Base-by-base conservation (phyloP, 2,113 vertebrate genomes). In the Perca schrenkii region DNA sequence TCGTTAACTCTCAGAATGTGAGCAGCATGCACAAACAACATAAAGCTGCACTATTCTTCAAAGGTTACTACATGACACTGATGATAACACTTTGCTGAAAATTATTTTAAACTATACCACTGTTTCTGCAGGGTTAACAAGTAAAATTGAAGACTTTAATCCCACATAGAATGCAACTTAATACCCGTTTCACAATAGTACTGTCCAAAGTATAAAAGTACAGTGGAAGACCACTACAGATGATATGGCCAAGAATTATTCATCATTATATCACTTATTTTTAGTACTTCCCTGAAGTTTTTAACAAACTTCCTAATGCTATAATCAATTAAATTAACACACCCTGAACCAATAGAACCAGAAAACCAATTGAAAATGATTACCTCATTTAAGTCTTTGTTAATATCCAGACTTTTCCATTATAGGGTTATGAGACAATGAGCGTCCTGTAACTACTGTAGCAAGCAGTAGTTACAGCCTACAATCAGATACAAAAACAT, bases 1-100 rank as follows among this genome's bases (percentile, higher is more conserved):
- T 72, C 43, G 74, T 80, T 79, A 46, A 36, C 15, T 69, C n/a
- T 61, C 40, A 34, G 5, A 10, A 6, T 74, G 22, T 56, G 50
- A 81, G 40, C 47, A 65, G 64, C 74, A 77, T 58, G 43, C 47
- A 70, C 36, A 63, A 71, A 62, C 43, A 28, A 63, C 62, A n/a
- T 52, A 60, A 25, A 79, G 25, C 40, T 43, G 40, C 56, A n/a
- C 13, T 53, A 43, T 53, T 75, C 58, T 40, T 56, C 49, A 54
- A 46, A 70, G 53, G 34, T 73, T 36, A 54, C 43, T 2, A 22
- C 11, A 43, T 22, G 64, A 17, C 58, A 64, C 5, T 16, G 12
- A 53, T 1, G 22, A 57, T 47, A 76, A 54, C 49, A 40, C 52
- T 54, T 47, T 34, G 6, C 21, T 8, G 4, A 52, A 16, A 46